Base-by-base conservation (phyloP, 2,888 invertebrate genomes). In the Stomorhina lunata region DNA sequence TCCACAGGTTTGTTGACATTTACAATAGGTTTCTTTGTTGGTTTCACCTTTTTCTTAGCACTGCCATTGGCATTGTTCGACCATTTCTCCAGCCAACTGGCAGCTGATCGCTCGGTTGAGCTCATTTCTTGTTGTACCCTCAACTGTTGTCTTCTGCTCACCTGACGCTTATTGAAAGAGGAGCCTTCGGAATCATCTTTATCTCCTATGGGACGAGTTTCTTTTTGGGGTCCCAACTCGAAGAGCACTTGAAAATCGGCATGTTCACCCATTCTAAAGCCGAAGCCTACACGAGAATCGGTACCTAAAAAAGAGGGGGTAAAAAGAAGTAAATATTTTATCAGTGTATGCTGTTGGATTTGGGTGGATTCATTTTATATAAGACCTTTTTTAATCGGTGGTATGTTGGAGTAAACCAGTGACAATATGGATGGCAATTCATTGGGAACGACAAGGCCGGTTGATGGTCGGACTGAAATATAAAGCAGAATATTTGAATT, bases 331-430 rank as follows among this genome's bases (percentile, higher is more conserved):
- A n/a, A n/a, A n/a, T n/a, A n/a, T n/a, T n/a, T n/a, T n/a, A n/a
- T n/a, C n/a, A 22, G 9, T 6, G 29, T 53, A 9, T 12, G 12
- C 10, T 15, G 0, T 22, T 27, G 61, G 20, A 50, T n/a, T 20
- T 9, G 4, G 17, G 2, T 6, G 2, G 0, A 17, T 43, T 40
- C n/a, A n/a, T 22, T 3, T 5, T 20, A 10, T 22, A n/a, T 20
- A 79, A 80, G 32, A 95, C 96, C 96, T 94, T 96, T 96, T 87
- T 95, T 95, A 9, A 96, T 94, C 0, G 95, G 96, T 4, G 96
- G 96, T 81, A 96, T 95, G 87, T 96, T 96, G 7, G 96, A 95
- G 89, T 96, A 96, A 0, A 96, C 94, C 3, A 96, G 92, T 0
- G 96, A 96, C 6, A 96, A 91, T 32, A 96, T 88, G 0, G 96